phyloP scores from a whole-genome alignment of 2,888 invertebrate genomes.

The Orgyia antiqua region DNA sequence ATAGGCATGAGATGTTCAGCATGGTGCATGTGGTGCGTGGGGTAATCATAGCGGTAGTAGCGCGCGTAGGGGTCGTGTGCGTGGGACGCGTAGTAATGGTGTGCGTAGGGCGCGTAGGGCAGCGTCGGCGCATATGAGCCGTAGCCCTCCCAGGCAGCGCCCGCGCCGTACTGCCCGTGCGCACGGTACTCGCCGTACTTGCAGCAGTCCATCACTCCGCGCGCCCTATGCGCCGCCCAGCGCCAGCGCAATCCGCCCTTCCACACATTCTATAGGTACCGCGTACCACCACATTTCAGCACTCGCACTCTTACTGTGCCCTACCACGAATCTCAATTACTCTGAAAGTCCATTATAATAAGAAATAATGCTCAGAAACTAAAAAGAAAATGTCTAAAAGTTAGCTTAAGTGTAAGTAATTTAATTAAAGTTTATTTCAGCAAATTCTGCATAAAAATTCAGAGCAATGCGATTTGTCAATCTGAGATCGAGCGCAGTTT shows the following conservation, averaged over 20 bases:
- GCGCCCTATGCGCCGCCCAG: conserved; percentile 52
- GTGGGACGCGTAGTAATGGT: conserved; percentile 53
- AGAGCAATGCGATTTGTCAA: conserved; percentile 7
- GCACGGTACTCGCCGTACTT: conserved; percentile 72
- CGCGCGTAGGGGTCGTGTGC: conserved; percentile 67
- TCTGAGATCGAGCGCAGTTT: conserved; percentile 59
- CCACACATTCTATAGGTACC: conserved; percentile 43
- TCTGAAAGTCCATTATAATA: conserved; percentile 8
- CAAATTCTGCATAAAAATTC: conserved; percentile 24
- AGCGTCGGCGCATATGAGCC: conserved; percentile 47
- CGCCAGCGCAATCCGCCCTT: conserved; percentile 41
- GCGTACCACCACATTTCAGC: conserved; percentile 48
- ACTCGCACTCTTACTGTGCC: conserved; percentile 32
- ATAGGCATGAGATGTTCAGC: conserved; percentile 64
- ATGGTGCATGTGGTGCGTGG: conserved; percentile 58
- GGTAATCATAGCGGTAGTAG: conserved; percentile 70
- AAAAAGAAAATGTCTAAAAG: neutral
- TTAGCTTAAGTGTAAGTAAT: neutral
- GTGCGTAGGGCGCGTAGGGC: conserved; percentile 48
- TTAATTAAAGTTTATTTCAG: conserved; percentile 11
- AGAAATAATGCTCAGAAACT: neutral
- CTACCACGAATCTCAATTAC: conserved; percentile 17
- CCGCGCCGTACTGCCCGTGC: conserved; percentile 50
- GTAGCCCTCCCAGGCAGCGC: conserved; percentile 52
- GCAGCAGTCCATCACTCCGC: conserved; percentile 69